phyloP scores from a whole-genome alignment of 2,888 invertebrate genomes.

The Lepidocyrtinus sp. region DNA sequence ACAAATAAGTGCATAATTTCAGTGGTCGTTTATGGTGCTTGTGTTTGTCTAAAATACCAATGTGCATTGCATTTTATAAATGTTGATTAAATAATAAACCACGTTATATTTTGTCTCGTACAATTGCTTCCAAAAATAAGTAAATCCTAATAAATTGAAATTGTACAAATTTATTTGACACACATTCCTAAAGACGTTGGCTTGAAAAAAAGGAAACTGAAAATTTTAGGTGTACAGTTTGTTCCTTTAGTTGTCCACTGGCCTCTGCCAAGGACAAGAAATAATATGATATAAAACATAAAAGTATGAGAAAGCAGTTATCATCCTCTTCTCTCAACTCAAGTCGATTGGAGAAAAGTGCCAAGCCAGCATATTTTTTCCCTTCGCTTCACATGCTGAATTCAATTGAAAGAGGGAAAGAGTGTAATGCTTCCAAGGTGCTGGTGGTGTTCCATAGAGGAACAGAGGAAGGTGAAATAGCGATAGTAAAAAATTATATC shows the following conservation, averaged over 20 bases:
- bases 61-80: too few species aligned
- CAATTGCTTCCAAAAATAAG: too few species aligned
- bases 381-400: constrained; percentile 35
- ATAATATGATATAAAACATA: constrained; percentile 30
- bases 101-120: too few species aligned
- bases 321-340: constrained; percentile 57
- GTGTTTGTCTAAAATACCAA: too few species aligned
- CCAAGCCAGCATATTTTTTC: constrained; percentile 52
- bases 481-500: constrained; percentile 46
- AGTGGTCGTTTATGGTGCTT: too few species aligned
- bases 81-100: too few species aligned
- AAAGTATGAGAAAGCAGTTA: constrained; percentile 54
- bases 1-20: too few species aligned
- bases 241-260: not conserved
- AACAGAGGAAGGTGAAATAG: constrained; percentile 23
- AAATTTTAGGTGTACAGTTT: too few species aligned
- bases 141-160: too few species aligned
- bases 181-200: too few species aligned
- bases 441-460: not conserved
- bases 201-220: too few species aligned
- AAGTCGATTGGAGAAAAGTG: constrained; percentile 57
- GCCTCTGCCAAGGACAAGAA: constrained; percentile 46
- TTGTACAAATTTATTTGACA: too few species aligned
- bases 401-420: constrained; percentile 26
- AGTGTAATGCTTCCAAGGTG: constrained; percentile 22